Percentiles rank a stretch among this genome's conserved stretches.
Conservation (phyloP, 1,140 invertebrate genomes). For the Lerema accius region DNA sequence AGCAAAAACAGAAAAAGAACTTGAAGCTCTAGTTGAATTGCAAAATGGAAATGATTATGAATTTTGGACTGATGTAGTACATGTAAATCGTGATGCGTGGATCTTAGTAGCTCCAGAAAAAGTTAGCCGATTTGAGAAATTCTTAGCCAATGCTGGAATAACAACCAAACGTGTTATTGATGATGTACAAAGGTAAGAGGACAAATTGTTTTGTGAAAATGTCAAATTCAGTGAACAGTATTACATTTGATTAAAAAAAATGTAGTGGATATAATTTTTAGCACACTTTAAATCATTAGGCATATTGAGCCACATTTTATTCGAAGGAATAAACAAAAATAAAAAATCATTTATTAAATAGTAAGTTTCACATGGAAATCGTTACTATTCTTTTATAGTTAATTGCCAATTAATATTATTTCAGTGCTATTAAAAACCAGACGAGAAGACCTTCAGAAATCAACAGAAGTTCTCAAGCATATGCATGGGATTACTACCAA, state of each 20-base stretch:
- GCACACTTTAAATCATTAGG: too few relatives aligned
- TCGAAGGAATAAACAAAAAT: too few relatives aligned
- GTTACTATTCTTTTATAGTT: too few relatives aligned
- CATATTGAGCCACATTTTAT: too few relatives aligned
- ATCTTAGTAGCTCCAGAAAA: constrained; percentile 55
- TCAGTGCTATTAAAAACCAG: constrained; percentile 52
- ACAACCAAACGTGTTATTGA: constrained; percentile 42
- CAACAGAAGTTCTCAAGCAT: constrained; percentile 31
- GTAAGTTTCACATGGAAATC: too few relatives aligned
- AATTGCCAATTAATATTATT: constrained; percentile 32
- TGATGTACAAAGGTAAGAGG: constrained; percentile 72
- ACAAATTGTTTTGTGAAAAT: too few relatives aligned
- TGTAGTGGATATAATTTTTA: too few relatives aligned
- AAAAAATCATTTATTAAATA: too few relatives aligned
- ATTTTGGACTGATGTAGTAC: constrained; percentile 52
- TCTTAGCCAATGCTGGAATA: constrained; percentile 40
- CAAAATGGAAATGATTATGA: constrained; percentile 40
- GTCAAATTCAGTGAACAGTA: too few relatives aligned
- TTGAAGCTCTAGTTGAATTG: constrained; percentile 44
- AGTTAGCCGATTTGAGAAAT: constrained; percentile 42
- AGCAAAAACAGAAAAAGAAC: constrained; percentile 56
- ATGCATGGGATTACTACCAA: constrained; percentile 76
- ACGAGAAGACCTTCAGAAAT: constrained; percentile 36
- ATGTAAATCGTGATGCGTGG: constrained; percentile 41
- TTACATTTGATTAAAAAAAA: too few relatives aligned